Percentiles rank a stretch among this genome's conserved stretches.
phyloP scores from a whole-genome alignment of 92 coral and sea anemone genomes.

The Actinernus sp. region DNA sequence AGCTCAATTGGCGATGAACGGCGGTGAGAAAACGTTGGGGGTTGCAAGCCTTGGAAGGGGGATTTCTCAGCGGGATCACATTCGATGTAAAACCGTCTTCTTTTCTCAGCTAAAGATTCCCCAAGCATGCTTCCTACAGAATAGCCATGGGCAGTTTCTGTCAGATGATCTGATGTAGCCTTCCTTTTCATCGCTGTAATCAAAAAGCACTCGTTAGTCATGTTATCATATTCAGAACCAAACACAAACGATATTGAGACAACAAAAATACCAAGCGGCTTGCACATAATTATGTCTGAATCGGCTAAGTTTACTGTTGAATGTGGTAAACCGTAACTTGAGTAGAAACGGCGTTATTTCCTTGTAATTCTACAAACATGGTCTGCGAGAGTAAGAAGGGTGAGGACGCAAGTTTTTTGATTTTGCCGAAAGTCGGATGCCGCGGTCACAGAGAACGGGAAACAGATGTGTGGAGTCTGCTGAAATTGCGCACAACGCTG shows the following conservation, averaged over 20 bases:
- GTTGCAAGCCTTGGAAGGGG: slow-evolving; percentile 39
- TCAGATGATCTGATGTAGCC: slow-evolving; percentile 38
- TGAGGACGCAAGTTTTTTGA: slow-evolving; percentile 11
- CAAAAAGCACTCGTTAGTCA: background rate
- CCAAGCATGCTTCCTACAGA: slow-evolving; percentile 48
- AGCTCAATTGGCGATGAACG: slow-evolving; percentile 95
- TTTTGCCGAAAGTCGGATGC: slow-evolving; percentile 22
- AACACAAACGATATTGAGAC: too few species aligned
- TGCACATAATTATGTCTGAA: too few species aligned
- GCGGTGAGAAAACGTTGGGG: slow-evolving; percentile 63
- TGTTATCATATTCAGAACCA: too few species aligned
- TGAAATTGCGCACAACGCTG: slow-evolving; percentile 8
- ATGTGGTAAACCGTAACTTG: background rate
- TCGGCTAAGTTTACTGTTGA: too few species aligned
- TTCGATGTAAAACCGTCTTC: slow-evolving; percentile 68
- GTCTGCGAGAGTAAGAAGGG: background rate
- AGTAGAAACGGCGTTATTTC: background rate
- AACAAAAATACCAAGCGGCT: too few species aligned
- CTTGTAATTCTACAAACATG: background rate
- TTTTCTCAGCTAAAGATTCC: slow-evolving; percentile 66
- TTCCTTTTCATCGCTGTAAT: slow-evolving; percentile 72
- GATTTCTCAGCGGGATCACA: slow-evolving; percentile 80
- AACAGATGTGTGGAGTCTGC: slow-evolving; percentile 39
- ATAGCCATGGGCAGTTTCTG: slow-evolving; percentile 50
- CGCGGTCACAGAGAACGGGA: slow-evolving; percentile 5